Evolutionary conservation across 2,888 invertebrate species (phyloP), one percentile per base, ranked within the genome.

Genomic region (Limenitis camilla): DNA sequence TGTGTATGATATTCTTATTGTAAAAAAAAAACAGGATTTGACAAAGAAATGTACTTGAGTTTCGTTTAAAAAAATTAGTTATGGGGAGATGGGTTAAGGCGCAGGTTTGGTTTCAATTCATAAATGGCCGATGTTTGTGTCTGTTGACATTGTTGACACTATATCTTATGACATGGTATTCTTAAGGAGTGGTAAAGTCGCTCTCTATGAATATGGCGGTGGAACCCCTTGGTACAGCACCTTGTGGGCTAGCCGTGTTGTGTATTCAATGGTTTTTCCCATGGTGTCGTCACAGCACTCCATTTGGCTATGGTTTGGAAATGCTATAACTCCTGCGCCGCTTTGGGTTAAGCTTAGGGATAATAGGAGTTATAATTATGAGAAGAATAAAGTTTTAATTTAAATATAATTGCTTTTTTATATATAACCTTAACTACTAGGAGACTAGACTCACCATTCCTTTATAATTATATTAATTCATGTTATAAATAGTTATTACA

Each of bases 181-280:
- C 45, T 57, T 52, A 45, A 50, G 50, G 56, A 31, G 56, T 52
- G 41, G 42, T 41, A 39, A 46, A 43, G 45, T 19, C 31, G 28
- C 43, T 44, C 48, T 35, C 49, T 45, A 42, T 32, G 50, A 46
- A 52, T 50, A 56, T 56, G 11, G 36, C 49, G 58, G 63, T 53
- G 58, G 62, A 63, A 60, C 61, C 65, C 64, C 63, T 50, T 58
- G 59, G 58, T 43, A 5, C 7, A 31, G 3, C 19, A 49, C 57
- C 55, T 51, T 44, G 66, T 66, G 66, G 64, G 66, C 63, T 65
- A 66, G 66, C 58, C 60, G 64, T 58, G 46, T 43, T 55, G 51
- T 56, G 28, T 19, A 19, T 40, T 51, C 48, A 41, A 40, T 44
- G 56, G 53, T 48, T 28, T 49, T 45, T 52, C 30, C 56, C 52